These are phyloP conservation scores for Suillia variegata DNA, from an alignment of 2,888 invertebrate species.

Conservation along the genomic window DNA sequence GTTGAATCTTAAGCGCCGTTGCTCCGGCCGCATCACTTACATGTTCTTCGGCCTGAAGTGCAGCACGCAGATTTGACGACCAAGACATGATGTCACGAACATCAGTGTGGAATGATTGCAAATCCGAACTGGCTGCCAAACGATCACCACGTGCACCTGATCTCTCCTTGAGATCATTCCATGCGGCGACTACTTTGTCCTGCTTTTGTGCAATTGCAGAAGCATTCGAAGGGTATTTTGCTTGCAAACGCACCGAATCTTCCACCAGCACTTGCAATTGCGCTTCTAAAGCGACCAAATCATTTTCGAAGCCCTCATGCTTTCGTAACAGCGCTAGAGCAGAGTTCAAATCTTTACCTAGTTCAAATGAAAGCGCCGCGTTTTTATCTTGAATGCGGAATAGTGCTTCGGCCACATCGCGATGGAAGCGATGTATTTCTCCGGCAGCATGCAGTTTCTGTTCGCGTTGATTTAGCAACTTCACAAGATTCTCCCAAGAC, in stretches of 20 bases:
- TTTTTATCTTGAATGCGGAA: constrained; percentile 90
- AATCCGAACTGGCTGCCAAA: constrained; percentile 83
- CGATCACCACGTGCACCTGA: constrained; percentile 80
- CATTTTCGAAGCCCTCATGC: constrained; percentile 93
- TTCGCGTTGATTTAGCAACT: constrained; percentile 84
- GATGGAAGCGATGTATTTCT: constrained; percentile 96
- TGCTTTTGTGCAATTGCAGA: constrained; percentile 88
- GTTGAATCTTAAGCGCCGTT: constrained; percentile 81
- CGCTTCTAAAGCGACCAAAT: constrained; percentile 88
- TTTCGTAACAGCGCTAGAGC: constrained; percentile 81
- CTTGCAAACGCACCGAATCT: constrained; percentile 86
- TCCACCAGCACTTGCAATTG: constrained; percentile 90
- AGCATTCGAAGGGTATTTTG: constrained; percentile 90
- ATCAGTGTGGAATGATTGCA: constrained; percentile 87
- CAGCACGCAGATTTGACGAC: constrained; percentile 78
- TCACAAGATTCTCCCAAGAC: constrained; percentile 86
- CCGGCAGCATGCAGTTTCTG: constrained; percentile 90
- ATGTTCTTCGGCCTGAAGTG: constrained; percentile 80
- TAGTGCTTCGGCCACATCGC: constrained; percentile 90
- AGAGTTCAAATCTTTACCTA: constrained; percentile 83
- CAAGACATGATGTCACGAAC: constrained; percentile 88
- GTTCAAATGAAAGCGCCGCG: constrained; percentile 80
- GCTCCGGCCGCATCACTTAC: constrained; percentile 82
- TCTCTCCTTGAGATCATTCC: constrained; percentile 83
- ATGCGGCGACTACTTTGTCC: constrained; percentile 81